These are phyloP conservation scores for Cetonia aurata DNA, from an alignment of 2,888 invertebrate species.

Conservation along the genomic window DNA sequence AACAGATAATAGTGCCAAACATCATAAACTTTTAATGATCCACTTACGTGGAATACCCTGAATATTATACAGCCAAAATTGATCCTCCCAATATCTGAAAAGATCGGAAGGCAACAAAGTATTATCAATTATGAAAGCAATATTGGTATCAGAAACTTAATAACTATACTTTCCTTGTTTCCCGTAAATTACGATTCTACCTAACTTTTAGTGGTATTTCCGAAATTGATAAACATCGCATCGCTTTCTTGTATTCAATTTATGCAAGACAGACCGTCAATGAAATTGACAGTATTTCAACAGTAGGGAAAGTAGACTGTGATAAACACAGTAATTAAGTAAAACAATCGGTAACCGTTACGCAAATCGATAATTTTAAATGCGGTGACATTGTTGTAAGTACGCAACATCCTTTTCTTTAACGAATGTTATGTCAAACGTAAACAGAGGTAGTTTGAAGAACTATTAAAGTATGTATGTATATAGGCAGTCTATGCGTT, in stretches of 20 bases:
- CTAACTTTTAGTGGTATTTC: background rate
- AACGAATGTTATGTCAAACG: constrained; percentile 16
- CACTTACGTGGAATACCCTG: no score
- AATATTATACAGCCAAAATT: no score
- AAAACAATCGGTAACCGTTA: constrained; percentile 41
- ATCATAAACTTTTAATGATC: no score
- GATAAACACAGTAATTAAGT: constrained; percentile 40
- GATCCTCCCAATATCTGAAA: no score
- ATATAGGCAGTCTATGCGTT: background rate
- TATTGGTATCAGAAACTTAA: no score
- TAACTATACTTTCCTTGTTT: no score
- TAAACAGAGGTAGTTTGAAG: constrained; percentile 9
- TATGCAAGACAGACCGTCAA: background rate
- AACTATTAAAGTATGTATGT: background rate
- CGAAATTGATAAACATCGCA: background rate
- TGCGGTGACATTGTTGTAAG: constrained; percentile 28
- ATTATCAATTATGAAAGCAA: no score
- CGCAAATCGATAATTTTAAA: constrained; percentile 44
- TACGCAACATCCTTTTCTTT: constrained; percentile 38
- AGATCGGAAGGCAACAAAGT: no score
- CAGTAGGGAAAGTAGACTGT: constrained; percentile 33
- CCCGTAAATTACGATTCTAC: no score
- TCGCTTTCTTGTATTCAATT: background rate
- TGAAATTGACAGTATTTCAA: constrained; percentile 13
- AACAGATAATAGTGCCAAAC: no score